These are phyloP conservation scores for Tauraco hartlaubi DNA, from an alignment of 2,797 vertebrate species.

Conservation along the genomic window DNA sequence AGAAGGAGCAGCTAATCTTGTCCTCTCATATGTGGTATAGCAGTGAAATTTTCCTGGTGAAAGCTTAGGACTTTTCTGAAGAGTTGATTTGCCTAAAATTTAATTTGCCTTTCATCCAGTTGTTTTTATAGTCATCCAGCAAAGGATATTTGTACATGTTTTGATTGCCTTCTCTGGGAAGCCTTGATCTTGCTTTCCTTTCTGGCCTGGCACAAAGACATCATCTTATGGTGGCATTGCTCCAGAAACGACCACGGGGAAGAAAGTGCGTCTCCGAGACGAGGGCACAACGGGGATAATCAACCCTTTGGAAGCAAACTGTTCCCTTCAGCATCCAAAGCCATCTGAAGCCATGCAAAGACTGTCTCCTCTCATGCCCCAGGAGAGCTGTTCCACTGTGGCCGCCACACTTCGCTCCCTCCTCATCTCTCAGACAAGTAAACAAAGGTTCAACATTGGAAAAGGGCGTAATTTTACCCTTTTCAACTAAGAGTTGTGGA, in stretches of 20 bases:
- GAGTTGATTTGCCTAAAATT: background rate
- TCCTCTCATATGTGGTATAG: background rate
- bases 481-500: background rate
- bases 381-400: rapidly evolving
- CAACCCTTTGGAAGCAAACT: background rate
- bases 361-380: background rate
- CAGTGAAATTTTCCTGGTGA: background rate
- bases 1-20: background rate
- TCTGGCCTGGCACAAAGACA: background rate
- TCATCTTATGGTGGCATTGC: background rate
- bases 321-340: background rate
- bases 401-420: background rate
- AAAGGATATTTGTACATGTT: background rate
- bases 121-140: background rate
- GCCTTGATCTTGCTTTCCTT: background rate
- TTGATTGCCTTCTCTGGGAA: background rate
- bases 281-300: background rate
- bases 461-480: background rate
- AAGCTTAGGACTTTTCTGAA: background rate
- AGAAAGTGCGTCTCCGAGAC: background rate
- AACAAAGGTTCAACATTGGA: background rate
- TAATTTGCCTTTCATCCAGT: background rate
- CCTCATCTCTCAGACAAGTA: background rate
- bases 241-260: background rate
- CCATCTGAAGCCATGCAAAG: background rate